Base-by-base conservation (phyloP, 2,797 vertebrate genomes). In the Oreortyx pictus region DNA sequence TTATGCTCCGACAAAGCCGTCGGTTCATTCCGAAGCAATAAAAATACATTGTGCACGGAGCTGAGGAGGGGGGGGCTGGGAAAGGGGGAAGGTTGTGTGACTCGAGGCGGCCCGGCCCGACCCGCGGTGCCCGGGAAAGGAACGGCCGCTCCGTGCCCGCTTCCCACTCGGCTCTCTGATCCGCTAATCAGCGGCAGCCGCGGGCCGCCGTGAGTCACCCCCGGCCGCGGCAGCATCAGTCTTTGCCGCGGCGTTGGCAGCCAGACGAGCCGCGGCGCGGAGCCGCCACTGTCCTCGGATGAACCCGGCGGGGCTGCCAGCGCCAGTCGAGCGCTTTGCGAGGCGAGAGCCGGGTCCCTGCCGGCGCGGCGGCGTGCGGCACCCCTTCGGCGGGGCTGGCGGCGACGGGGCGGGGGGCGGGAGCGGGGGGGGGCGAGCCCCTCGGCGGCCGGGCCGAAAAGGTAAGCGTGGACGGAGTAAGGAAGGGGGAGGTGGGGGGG, bases 201-300 rank as follows among this genome's bases (percentile, higher is more conserved):
- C 59, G 70, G 85, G 62, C 85, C 76, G 66, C 50, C 64, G 66
- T 93, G 93, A 92, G 88, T 91, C 93, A 89, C 76, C 46, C 67
- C 86, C 79, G 65, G 89, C 88, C 75, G 70, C 88, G 43, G 93
- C 91, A 64, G 82, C 95, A 67, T 88, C 95, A 72, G 92, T 52
- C 94, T 82, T 67, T 77, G 92, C 85, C 74, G 96, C 86, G 75
- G 89, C 93, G 57, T 78, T 95, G 93, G 94, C 95, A 96, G 94
- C 76, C 87, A 88, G 94, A 82, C 96, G 66, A 94, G 96, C 89
- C 93, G 91, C 73, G 92, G 79, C 93, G 78, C 82, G 54, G 91
- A 95, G 92, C 91, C 78, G 96, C 96, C 77, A 80, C 61, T 97
- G 97, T 98, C 97, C 97, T 97, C 95, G 85, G 59, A 35, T 97